Evolutionary conservation across 2,797 vertebrate species (phyloP).

Genomic region (Phaenicophaeus curvirostris): DNA sequence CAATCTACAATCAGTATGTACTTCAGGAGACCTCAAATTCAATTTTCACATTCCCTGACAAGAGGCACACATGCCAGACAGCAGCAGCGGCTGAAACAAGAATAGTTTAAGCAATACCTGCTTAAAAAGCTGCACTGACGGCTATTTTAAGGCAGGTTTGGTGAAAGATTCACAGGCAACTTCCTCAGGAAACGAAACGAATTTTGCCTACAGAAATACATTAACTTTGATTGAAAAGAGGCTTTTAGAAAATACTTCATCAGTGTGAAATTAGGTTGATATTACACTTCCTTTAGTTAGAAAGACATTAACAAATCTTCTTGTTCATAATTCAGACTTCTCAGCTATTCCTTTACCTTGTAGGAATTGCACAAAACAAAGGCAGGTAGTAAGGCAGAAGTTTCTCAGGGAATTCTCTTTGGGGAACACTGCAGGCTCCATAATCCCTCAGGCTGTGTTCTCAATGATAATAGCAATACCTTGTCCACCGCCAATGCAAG

Average conservation of each 20-base stretch:
- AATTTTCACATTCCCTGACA: not conserved
- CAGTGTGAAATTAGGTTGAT: not conserved
- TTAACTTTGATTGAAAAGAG: slow-evolving; percentile 1
- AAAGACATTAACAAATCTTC: not conserved
- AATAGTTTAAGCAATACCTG: not conserved
- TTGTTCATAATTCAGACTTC: not conserved
- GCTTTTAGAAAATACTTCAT: not conserved
- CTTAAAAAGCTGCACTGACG: not conserved
- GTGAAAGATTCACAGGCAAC: not conserved
- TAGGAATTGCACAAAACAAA: not conserved
- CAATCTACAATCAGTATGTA: not conserved
- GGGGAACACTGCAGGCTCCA: not conserved
- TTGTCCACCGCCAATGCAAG: slow-evolving; percentile 96
- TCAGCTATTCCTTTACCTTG: not conserved
- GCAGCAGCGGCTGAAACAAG: not conserved
- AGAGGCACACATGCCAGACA: not conserved
- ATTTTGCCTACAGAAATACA: not conserved
- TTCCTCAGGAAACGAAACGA: slow-evolving; percentile 5
- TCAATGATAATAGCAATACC: slow-evolving; percentile 92
- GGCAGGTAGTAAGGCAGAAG: not conserved
- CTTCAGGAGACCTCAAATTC: not conserved
- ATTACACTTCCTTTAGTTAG: not conserved
- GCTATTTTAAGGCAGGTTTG: slow-evolving; percentile 46
- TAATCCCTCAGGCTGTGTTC: slow-evolving; percentile 71
- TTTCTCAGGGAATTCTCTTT: not conserved